Conservation (phyloP, 2,113 vertebrate genomes). For the Thryonomys swinderianus region DNA sequence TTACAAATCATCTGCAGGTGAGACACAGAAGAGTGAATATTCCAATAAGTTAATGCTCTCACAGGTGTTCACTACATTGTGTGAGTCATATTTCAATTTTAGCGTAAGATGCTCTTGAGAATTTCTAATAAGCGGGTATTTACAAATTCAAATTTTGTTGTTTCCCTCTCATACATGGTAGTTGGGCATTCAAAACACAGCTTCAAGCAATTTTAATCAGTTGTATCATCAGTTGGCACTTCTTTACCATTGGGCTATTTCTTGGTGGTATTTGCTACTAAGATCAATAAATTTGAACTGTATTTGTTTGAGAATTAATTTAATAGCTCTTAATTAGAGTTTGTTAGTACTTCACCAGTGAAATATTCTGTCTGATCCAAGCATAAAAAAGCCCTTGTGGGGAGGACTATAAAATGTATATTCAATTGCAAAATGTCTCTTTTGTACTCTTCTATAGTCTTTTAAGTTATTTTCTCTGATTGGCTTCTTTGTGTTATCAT, state of each 20-base stretch:
- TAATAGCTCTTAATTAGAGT: neutral
- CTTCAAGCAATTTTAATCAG: neutral
- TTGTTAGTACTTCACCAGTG: neutral
- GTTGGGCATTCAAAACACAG: neutral
- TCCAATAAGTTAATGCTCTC: neutral
- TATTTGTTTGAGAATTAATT: neutral
- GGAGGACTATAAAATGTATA: neutral
- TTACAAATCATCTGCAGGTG: slow-evolving; percentile 4
- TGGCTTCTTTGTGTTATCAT: neutral
- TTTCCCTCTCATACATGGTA: neutral
- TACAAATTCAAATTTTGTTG: neutral
- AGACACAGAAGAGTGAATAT: neutral
- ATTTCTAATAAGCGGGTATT: slow-evolving; percentile 11
- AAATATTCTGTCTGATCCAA: neutral
- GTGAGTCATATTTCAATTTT: neutral
- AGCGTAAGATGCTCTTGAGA: neutral
- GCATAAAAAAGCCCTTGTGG: neutral
- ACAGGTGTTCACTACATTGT: neutral
- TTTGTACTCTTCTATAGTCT: neutral
- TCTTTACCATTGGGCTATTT: neutral
- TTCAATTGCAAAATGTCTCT: neutral
- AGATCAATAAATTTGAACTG: neutral
- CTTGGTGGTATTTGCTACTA: slow-evolving; percentile 18
- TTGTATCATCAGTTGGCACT: neutral
- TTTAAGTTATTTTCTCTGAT: slow-evolving; percentile 39